A percentile compares a stretch with the other conserved stretches of the same genome.
phyloP scores from a whole-genome alignment of 2,113 vertebrate species.

The Lamprotornis superbus region DNA sequence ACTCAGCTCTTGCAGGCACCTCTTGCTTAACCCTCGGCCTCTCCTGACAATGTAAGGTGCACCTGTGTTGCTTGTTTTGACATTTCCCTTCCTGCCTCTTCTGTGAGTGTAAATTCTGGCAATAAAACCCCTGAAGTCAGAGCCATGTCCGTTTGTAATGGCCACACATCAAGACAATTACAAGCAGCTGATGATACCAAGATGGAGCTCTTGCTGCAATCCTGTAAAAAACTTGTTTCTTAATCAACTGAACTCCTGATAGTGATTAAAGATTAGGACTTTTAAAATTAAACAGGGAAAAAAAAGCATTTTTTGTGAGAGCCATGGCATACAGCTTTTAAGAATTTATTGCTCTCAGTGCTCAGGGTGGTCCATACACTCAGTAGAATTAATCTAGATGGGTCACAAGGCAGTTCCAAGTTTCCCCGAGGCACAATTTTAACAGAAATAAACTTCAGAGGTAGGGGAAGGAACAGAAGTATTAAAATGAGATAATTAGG shows the following conservation, averaged over 20 bases:
- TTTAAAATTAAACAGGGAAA: not conserved
- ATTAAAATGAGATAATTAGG: not conserved
- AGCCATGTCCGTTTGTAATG: not conserved
- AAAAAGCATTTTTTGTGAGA: not conserved
- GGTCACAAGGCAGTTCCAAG: not conserved
- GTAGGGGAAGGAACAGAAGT: not conserved
- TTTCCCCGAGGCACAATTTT: not conserved
- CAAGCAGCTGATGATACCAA: not conserved
- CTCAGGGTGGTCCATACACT: not conserved
- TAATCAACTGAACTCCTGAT: not conserved
- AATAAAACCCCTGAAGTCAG: not conserved
- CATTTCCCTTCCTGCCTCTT: not conserved
- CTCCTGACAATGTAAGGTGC: not conserved
- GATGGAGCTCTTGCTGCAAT: not conserved
- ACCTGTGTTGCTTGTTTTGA: rapidly evolving
- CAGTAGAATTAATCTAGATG: not conserved
- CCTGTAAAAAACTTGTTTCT: not conserved
- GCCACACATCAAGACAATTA: not conserved
- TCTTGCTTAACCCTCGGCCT: not conserved
- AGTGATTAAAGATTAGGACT: not conserved
- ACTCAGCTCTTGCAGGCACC: not conserved
- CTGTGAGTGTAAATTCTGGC: not conserved
- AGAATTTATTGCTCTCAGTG: not conserved
- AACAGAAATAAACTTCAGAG: not conserved
- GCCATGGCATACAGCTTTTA: not conserved